Evolutionary conservation across 2,888 invertebrate species (phyloP).

Genomic region (Orthosia gracilis): DNA sequence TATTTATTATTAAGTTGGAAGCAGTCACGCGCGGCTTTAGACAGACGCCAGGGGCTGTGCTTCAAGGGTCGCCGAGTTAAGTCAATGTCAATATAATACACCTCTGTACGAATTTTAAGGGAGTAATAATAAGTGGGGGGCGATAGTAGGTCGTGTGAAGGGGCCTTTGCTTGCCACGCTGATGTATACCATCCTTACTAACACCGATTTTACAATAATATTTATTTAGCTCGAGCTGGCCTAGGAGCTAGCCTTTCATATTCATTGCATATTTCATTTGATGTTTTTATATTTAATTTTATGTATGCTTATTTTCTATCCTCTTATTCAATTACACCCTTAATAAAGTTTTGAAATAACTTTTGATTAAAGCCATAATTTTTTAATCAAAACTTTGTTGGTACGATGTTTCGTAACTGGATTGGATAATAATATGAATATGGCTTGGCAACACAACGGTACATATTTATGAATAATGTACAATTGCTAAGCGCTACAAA

Average conservation of each 20-base stretch:
- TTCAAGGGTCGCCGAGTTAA: conserved; percentile 28
- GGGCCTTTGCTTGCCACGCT: conserved; percentile 16
- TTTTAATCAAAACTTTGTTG: conserved; percentile 28
- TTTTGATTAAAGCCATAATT: conserved; percentile 1
- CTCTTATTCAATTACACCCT: neutral
- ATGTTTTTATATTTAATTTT: neutral
- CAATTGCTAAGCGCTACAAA: neutral
- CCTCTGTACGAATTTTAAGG: conserved; percentile 22
- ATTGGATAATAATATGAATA: conserved; percentile 1
- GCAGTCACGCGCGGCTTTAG: conserved; percentile 40
- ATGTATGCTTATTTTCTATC: neutral
- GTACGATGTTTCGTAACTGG: neutral
- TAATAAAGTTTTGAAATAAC: conserved; percentile 5
- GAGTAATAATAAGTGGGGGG: conserved; percentile 17
- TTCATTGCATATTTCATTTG: conserved; percentile 1
- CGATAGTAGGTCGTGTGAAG: conserved; percentile 1
- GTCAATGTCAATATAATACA: conserved; percentile 48
- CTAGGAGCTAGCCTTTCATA: neutral
- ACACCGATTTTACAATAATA: conserved; percentile 13
- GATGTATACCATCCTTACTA: neutral
- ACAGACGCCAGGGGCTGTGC: conserved; percentile 39
- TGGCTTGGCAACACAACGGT: neutral
- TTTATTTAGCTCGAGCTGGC: conserved; percentile 12
- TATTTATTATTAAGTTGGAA: conserved; percentile 40
- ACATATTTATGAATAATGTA: neutral